Evolutionary conservation across 1,140 invertebrate genomes (phyloP).

Genomic region (Trichonephila clavipes): DNA sequence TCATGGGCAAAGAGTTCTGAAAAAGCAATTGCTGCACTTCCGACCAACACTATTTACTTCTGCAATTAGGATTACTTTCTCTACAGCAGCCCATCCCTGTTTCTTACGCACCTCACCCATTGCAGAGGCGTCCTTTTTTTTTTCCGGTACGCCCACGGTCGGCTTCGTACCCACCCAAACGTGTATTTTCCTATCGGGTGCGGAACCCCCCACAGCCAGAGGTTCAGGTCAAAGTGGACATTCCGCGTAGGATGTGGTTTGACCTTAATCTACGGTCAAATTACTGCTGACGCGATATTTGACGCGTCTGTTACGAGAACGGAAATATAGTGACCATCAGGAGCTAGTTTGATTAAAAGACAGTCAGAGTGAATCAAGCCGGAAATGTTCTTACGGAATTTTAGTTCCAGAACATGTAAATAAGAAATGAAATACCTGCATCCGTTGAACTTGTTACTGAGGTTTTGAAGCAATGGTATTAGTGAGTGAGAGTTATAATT

Average conservation of each 20-base stretch:
- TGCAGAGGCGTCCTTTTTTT: background rate
- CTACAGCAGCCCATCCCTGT: conserved; percentile 2
- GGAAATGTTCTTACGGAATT: background rate
- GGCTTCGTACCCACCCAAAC: conserved; percentile 24
- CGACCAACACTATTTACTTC: background rate
- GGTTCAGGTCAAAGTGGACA: conserved; percentile 65
- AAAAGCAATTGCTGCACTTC: too few relatives aligned
- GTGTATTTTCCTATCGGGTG: conserved; percentile 36
- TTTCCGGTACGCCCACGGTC: conserved; percentile 51
- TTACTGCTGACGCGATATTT: background rate
- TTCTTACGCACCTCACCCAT: conserved; percentile 42
- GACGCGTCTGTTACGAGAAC: background rate
- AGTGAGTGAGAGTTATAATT: too few relatives aligned
- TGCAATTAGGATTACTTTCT: background rate
- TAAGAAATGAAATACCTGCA: too few relatives aligned
- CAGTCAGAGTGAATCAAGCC: background rate
- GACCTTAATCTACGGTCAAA: conserved; percentile 65
- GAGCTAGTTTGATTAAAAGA: background rate
- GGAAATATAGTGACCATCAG: conserved; percentile 2
- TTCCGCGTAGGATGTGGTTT: conserved; percentile 34
- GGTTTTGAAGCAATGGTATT: too few relatives aligned
- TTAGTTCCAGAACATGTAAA: too few relatives aligned
- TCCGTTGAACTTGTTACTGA: too few relatives aligned
- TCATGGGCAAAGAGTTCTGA: too few relatives aligned
- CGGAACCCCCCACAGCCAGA: conserved; percentile 18